phyloP scores from a whole-genome alignment of 2,113 vertebrate species.

The Chaetops frenatus region DNA sequence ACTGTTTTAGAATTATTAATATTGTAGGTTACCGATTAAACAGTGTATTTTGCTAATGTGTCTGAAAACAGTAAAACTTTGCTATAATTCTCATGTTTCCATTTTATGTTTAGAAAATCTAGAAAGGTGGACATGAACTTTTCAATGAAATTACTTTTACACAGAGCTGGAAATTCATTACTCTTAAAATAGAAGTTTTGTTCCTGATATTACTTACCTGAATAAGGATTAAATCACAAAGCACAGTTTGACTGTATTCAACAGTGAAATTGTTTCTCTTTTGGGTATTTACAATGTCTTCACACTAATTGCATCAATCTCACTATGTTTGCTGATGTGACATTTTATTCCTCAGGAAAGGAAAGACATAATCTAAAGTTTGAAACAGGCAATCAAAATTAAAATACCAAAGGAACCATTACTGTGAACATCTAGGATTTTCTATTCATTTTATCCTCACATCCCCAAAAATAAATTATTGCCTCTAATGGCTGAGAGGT shows the following conservation, averaged over 20 bases:
- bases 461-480: background rate
- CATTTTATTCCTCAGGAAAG: background rate
- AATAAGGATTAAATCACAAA: background rate
- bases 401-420: background rate
- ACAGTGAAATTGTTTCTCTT: background rate
- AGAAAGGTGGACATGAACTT: background rate
- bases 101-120: background rate
- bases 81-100: background rate
- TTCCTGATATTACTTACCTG: background rate
- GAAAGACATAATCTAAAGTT: background rate
- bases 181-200: background rate
- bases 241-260: background rate
- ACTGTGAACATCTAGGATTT: background rate
- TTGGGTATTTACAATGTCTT: background rate
- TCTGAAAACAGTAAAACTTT: background rate
- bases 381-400: slow-evolving; percentile 12
- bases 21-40: background rate
- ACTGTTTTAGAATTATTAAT: background rate
- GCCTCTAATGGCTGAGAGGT: background rate
- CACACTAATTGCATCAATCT: background rate
- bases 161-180: background rate
- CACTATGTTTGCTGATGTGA: background rate
- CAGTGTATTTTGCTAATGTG: background rate
- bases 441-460: background rate
- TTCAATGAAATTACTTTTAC: background rate